A percentile compares a stretch with the other conserved stretches of the same genome.
phyloP scores from a whole-genome alignment of 2,113 vertebrate genomes.

The Ursus arctos region DNA sequence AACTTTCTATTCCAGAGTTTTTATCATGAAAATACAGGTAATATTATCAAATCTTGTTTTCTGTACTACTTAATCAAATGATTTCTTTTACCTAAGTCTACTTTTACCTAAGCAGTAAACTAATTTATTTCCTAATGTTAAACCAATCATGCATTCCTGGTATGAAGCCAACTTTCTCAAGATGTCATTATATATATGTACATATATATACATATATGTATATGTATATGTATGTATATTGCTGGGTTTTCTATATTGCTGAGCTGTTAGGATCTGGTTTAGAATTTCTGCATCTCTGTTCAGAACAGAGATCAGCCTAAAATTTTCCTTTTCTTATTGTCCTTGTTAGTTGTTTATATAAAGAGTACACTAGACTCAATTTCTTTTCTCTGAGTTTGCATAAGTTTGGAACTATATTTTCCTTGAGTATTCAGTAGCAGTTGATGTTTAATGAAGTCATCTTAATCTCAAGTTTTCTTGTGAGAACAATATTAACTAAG shows the following conservation, averaged over 20 bases:
- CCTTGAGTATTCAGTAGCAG: conserved; percentile 7
- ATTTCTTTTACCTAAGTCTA: background rate
- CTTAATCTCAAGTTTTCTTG: background rate
- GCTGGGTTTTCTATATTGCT: background rate
- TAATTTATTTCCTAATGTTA: conserved; percentile 10
- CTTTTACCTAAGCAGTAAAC: background rate
- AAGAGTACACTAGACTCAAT: background rate
- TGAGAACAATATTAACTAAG: background rate
- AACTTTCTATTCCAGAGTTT: background rate
- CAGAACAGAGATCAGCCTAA: background rate
- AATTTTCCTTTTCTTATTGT: background rate
- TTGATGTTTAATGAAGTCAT: background rate
- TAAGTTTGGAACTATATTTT: background rate
- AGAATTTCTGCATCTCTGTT: background rate
- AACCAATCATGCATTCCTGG: background rate
- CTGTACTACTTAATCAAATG: background rate
- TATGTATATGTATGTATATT: no score
- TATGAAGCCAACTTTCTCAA: background rate
- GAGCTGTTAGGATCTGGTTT: background rate
- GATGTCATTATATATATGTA: background rate
- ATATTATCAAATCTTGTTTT: background rate
- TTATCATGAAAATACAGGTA: background rate
- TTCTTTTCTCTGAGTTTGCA: background rate
- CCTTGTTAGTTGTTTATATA: background rate
- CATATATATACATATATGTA: no score